Base-by-base conservation (phyloP, 1,140 invertebrate species). In the Cyclargus thomasi region DNA sequence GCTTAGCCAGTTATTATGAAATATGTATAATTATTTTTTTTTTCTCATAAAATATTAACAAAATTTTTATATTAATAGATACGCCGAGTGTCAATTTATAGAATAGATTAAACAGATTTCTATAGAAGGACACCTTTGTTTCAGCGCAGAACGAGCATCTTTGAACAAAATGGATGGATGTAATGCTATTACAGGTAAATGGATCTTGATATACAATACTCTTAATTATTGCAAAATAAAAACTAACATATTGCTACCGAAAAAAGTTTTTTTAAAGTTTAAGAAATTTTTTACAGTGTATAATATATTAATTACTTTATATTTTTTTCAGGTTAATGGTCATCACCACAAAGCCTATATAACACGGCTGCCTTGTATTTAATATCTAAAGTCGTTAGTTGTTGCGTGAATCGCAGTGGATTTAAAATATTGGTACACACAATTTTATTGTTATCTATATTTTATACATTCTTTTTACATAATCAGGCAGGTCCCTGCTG, bases 111-210 rank as follows among this genome's bases (percentile, higher is more conserved):
- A 35, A 68, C 63, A 53, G 53, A 65, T 65, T 57, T 68, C 79
- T 85, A 81, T 76, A 82, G 77, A 70, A 21, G 2, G 16, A 39
- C 66, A 35, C 21, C 23, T 80, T 86, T 88, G 82, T 89, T 89
- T 78, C 82, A 85, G 82, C 79, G 70, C 80, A 88, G 86, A 86
- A 78, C 79, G 74, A 82, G 78, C 80, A 86, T 83, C 83, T 88
- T 87, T 86, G 80, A 90, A 81, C 80, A 85, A 83, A 80, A 86
- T 81, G 82, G 86, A 88, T 85, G 84, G 83, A 83, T 82, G 78
- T 82, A 81, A 70, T 70, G 74, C 66, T 20, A 70, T 81, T 70
- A 81, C 77, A 72, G 84, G 85, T 86, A 22, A 78, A 76, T 73
- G 0, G 6, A 23, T 23, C 23, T 23, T 39, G 36, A 14, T 47